Percentiles rank a stretch among this genome's conserved stretches.
Evolutionary conservation across 2,113 vertebrate species (phyloP).

Genomic region (Vulpes vulpes): DNA sequence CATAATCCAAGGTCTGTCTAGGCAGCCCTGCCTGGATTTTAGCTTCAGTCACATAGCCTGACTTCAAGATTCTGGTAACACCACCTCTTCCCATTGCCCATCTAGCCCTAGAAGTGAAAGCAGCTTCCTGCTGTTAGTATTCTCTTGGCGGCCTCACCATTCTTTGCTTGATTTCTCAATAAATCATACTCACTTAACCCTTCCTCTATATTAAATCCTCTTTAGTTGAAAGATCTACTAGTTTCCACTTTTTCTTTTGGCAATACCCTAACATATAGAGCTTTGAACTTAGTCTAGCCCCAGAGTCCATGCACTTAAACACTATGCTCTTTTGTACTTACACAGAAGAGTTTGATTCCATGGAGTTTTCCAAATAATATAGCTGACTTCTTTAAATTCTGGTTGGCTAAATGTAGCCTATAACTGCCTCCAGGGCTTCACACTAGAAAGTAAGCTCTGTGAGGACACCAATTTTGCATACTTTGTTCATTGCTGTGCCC

Average conservation of each 20-base stretch:
- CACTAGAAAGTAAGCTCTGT: not conserved
- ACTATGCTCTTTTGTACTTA: not conserved
- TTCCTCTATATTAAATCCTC: not conserved
- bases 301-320: not conserved
- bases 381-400: not conserved
- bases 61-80: not conserved
- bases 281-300: not conserved
- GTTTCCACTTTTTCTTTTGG: slow-evolving; percentile 43
- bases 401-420: not conserved
- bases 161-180: not conserved
- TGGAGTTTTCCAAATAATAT: not conserved
- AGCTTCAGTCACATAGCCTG: not conserved
- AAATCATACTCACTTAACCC: not conserved
- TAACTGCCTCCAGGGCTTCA: not conserved
- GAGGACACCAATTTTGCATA: not conserved
- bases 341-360: not conserved
- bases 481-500: not conserved
- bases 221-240: not conserved
- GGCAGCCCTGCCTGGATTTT: not conserved
- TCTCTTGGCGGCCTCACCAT: not conserved
- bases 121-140: not conserved
- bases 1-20: not conserved
- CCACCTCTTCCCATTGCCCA: not conserved
- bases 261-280: not conserved
- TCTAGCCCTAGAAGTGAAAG: not conserved